phyloP scores from a whole-genome alignment of 1,140 invertebrate genomes.

The Chymomyza costata region DNA sequence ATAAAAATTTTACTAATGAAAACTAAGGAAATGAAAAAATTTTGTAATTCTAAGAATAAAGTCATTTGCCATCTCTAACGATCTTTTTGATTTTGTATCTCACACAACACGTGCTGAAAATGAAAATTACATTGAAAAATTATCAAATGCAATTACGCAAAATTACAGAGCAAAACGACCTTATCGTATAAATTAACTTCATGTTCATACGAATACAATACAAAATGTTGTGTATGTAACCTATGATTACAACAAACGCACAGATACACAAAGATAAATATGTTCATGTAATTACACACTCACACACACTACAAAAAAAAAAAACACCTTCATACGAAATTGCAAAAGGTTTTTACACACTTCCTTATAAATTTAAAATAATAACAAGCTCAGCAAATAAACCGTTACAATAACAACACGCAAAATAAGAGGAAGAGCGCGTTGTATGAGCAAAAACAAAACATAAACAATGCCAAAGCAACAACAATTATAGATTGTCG shows the following conservation, averaged over 20 bases:
- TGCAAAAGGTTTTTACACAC: constrained; percentile 45
- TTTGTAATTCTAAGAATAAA: no score
- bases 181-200: constrained; percentile 63
- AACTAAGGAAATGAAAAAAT: no score
- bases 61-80: no score
- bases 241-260: constrained; percentile 50
- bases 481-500: constrained; percentile 32
- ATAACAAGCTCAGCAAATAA: constrained; percentile 23
- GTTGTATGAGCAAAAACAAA: constrained; percentile 41
- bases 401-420: no score
- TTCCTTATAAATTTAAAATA: constrained; percentile 37
- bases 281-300: constrained; percentile 42
- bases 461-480: constrained; percentile 17
- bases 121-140: constrained; percentile 49
- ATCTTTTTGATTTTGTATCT: no score
- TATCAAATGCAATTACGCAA: constrained; percentile 69
- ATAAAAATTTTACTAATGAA: no score
- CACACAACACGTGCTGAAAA: no score
- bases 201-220: constrained; percentile 37
- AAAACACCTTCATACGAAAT: constrained; percentile 54
- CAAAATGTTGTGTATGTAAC: constrained; percentile 66
- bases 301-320: constrained; percentile 10
- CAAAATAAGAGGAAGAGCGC: no score
- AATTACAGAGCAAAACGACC: constrained; percentile 66
- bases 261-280: neutral